A percentile compares a stretch with the other conserved stretches of the same genome.
phyloP scores from a whole-genome alignment of 2,797 vertebrate genomes.

The Trichosurus vulpecula region DNA sequence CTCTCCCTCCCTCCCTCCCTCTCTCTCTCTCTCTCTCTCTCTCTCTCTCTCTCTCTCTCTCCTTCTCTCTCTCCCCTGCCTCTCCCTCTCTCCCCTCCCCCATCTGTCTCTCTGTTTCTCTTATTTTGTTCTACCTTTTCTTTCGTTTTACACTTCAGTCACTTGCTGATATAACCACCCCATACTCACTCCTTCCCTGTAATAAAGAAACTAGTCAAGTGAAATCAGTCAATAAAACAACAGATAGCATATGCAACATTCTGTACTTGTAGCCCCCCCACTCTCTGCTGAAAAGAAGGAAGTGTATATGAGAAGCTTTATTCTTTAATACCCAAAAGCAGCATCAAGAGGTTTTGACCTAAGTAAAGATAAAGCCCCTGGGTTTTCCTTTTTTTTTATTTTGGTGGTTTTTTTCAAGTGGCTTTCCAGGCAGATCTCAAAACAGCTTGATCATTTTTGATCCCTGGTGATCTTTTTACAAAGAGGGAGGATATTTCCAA shows the following conservation, averaged over 20 bases:
- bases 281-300: not conserved
- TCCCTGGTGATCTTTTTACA: not conserved
- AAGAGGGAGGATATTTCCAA: not conserved
- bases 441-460: conserved; percentile 12
- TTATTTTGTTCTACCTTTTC: not conserved
- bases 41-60: no score
- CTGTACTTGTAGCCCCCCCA: not conserved
- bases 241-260: not conserved
- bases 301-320: not conserved
- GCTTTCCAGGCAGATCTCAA: not conserved
- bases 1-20: no score
- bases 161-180: not conserved
- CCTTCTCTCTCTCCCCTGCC: no score
- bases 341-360: not conserved
- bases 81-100: no score
- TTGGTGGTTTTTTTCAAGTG: not conserved
- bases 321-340: not conserved
- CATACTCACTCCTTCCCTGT: not conserved
- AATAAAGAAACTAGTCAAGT: not conserved
- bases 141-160: not conserved
- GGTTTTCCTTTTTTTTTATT: not conserved
- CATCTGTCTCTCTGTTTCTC: not conserved
- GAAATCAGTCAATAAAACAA: not conserved
- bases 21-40: no score
- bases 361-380: not conserved